Evolutionary conservation across 2,113 vertebrate species (phyloP).

Genomic region (Burhinus oedicnemus): DNA sequence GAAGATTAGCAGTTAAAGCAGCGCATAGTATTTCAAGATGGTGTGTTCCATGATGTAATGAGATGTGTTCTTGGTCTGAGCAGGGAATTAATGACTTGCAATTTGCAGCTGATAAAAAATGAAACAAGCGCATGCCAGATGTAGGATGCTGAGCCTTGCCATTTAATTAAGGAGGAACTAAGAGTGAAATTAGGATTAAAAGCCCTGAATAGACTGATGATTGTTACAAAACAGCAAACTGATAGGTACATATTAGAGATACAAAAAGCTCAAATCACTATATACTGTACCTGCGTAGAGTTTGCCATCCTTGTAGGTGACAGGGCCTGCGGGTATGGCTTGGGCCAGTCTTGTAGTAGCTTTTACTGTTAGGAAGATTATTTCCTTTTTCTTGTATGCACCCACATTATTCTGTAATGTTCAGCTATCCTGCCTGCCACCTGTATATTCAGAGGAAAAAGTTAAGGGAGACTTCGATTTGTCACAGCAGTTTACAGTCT

Average conservation of each 20-base stretch:
- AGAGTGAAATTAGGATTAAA: conserved; percentile 20
- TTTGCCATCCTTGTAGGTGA: neutral
- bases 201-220: neutral
- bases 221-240: neutral
- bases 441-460: neutral
- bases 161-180: conserved; percentile 1
- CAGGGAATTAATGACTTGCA: conserved; percentile 7
- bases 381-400: neutral
- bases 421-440: neutral
- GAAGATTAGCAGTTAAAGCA: neutral
- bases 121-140: neutral
- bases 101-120: neutral
- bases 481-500: neutral
- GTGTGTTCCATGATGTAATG: neutral
- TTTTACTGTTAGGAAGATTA: neutral
- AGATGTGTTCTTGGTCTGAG: neutral
- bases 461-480: neutral
- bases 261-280: neutral
- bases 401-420: neutral
- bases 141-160: neutral
- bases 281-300: neutral
- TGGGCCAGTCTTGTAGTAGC: neutral
- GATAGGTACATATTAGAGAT: neutral
- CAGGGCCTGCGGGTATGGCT: neutral
- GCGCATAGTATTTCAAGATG: neutral